Evolutionary conservation across 1,140 invertebrate species (phyloP).

Genomic region (Caenorhabditis inopinata): DNA sequence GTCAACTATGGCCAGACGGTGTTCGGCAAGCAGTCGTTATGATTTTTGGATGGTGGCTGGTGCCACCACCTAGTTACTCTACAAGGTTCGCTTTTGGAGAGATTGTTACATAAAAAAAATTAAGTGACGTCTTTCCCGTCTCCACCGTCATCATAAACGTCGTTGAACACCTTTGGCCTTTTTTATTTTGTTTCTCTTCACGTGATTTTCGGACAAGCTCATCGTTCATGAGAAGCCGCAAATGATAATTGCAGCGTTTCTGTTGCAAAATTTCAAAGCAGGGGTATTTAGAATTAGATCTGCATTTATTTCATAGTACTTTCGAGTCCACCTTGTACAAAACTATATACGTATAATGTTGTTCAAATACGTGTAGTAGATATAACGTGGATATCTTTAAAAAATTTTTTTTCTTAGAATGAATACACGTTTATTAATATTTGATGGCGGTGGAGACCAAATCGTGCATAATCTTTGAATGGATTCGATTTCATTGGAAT

Average conservation of each 20-base stretch:
- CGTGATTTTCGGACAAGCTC: not conserved
- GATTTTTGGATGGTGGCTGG: not conserved
- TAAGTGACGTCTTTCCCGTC: not conserved
- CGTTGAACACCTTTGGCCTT: not conserved
- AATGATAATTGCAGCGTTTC: not conserved
- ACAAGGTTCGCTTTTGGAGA: slow-evolving; percentile 17
- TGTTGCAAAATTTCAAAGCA: no score
- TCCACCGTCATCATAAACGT: slow-evolving; percentile 18
- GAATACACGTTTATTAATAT: no score
- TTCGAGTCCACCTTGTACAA: no score
- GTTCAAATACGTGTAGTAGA: no score
- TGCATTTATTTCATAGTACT: no score
- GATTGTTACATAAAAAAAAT: slow-evolving; percentile 9
- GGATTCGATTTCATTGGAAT: slow-evolving; percentile 21
- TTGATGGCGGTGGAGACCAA: slow-evolving; percentile 9
- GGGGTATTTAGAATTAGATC: no score
- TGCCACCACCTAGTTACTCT: not conserved
- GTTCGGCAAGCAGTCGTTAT: not conserved
- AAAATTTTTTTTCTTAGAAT: no score
- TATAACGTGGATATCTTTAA: no score
- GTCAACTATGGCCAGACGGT: not conserved
- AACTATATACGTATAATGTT: no score
- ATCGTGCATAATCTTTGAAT: not conserved
- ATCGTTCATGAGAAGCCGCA: not conserved
- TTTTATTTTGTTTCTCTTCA: not conserved